These are phyloP conservation scores for Turnix velox DNA, from an alignment of 2,113 vertebrate species.

Conservation along the genomic window DNA sequence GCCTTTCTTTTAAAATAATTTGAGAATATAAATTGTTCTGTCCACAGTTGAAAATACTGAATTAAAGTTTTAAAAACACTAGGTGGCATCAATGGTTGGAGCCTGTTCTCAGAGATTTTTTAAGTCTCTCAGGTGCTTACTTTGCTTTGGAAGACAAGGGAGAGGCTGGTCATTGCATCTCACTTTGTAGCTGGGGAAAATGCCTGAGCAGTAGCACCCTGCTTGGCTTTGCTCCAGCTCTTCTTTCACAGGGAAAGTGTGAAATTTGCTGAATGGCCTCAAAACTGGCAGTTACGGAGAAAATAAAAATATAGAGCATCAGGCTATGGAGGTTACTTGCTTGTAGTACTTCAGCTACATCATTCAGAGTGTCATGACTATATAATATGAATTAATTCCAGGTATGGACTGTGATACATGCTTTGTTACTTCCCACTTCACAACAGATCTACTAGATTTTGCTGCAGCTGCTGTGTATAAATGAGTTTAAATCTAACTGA, in stretches of 20 bases:
- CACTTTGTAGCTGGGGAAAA: background rate
- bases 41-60: background rate
- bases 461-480: background rate
- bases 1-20: background rate
- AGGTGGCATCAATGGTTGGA: background rate
- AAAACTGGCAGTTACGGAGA: background rate
- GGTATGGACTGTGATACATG: background rate
- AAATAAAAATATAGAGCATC: background rate
- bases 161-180: background rate
- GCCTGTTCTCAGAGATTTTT: background rate
- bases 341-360: background rate
- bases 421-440: background rate
- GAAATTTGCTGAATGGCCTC: background rate
- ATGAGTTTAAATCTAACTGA: background rate
- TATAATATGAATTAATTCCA: background rate
- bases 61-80: background rate
- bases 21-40: background rate
- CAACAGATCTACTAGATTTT: background rate
- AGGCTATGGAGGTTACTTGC: background rate
- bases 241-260: background rate
- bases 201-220: background rate
- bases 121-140: background rate
- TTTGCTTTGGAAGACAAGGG: background rate
- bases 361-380: background rate
- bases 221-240: background rate